Base-by-base conservation (phyloP, 1,140 invertebrate genomes). In the Platorchestia sp. region DNA sequence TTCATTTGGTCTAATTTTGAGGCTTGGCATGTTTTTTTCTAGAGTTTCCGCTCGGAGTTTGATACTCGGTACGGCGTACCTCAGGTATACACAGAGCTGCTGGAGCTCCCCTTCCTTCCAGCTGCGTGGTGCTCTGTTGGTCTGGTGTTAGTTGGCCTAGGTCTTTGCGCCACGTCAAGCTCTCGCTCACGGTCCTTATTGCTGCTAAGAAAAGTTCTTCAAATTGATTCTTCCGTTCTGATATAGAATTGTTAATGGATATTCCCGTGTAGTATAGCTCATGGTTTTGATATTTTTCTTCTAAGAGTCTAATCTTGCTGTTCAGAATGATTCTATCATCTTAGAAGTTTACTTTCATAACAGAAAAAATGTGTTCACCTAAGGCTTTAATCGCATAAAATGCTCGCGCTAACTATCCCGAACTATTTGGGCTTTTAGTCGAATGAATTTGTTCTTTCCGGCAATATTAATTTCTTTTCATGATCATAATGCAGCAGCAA, bases 11-110 rank as follows among this genome's bases (percentile, higher is more conserved):
- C 87, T 89, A 89, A 89, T 89, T 42, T 89, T 89, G 41, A 41
- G 87, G 87, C 87, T 89, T 44, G 87, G 87, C 43, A 95, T 86
- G 96, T 97, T 97, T 97, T 97, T 97, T 98, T 98, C 97, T 98
- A 99, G 98, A 99, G 98, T 98, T 98, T 98, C 97, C 98, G 98
- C 97, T 98, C 98, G 97, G 99, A 99, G 98, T 98, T 99, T 97
- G 98, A 99, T 97, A 98, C 98, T 97, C 98, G 98, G 97, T 98
- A 99, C 97, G 98, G 98, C 96, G 97, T 98, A 95, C 97, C 97
- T 41, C 97, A 97, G 96, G 97, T 97, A 96, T n/a, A n/a, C n/a
- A n/a, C 95, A 96, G 96, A 96, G 45, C 96, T 96, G 97, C 96
- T 96, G 59, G 59, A 75, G 59, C 27, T 19, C 95, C 95, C 51